Evolutionary conservation across 1,140 invertebrate genomes (phyloP), one percentile per base, ranked within the genome.

Genomic region (Pygmarrhopalites habei): DNA sequence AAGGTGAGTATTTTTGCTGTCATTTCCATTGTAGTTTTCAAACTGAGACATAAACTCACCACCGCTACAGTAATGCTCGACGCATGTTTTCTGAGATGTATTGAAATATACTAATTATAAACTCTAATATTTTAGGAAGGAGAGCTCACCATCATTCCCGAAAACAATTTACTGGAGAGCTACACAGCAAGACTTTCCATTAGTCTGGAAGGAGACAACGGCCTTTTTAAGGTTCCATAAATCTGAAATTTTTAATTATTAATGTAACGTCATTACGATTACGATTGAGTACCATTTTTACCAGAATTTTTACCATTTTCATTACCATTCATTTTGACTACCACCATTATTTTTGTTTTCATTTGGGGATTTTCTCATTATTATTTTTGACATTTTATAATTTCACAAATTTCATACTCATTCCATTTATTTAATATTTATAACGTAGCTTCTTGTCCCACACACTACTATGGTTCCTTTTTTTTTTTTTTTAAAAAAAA

Each of bases 201-300:
- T 43, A 91, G 88, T 61, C 77, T 92, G 46, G 89, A 92, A n/a
- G n/a, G n/a, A 76, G 89, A 89, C 75, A 88, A 87, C 77, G 84
- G 83, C 59, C 75, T 90, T 26, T 89, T 88, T 75, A 87, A 89
- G 83, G 87, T 88, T 79, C 21, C 29, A 19, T 35, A 55, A 17
- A 5, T 15, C 29, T 10, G 1, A 14, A 59, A 10, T 19, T 47
- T 19, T 19, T 41, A 12, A 10, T 12, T n/a, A 10, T 41, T 41
- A 12, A 10, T 41, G 39, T 41, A 28, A 12, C 26, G 10, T 28
- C 51, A 29, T 55, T 41, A n/a, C n/a, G 10, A n/a, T 12, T 10
- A 12, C n/a, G 39, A 41, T 41, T 41, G 39, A 41, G 39, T 41
- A 12, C 39, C 39, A 10, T 12, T 41, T 41, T n/a, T 41, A n/a